These are phyloP conservation scores for Eupithecia dodoneata DNA, from an alignment of 2,888 invertebrate genomes.

Conservation along the genomic window DNA sequence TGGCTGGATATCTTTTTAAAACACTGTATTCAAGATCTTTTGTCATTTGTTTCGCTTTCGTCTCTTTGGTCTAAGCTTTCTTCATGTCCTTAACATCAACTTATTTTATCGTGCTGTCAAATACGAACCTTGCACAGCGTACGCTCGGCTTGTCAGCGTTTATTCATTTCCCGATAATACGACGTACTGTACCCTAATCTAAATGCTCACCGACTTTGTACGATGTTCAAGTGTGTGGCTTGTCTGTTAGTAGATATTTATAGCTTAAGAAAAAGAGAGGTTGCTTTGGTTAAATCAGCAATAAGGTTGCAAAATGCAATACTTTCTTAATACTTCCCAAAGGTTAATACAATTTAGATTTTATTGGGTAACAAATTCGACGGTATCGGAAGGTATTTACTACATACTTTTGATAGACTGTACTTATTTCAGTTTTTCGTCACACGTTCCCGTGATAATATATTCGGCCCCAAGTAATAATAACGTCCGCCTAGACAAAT, in stretches of 20 bases:
- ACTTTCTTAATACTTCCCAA: neutral
- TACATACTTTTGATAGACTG: too few relatives aligned
- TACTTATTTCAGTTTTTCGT: neutral
- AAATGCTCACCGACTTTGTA: slow-evolving; percentile 11
- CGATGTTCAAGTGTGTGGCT: slow-evolving; percentile 10
- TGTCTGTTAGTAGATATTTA: slow-evolving; percentile 8
- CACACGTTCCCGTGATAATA: neutral
- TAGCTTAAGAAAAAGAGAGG: neutral
- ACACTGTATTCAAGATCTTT: neutral
- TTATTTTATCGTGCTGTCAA: slow-evolving; percentile 1
- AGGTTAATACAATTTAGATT: too few relatives aligned
- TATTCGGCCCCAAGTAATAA: neutral
- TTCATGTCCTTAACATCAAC: neutral
- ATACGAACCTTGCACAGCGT: slow-evolving; percentile 30
- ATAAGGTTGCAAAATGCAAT: neutral
- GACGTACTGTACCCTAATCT: slow-evolving; percentile 26
- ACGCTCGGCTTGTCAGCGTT: slow-evolving; percentile 55
- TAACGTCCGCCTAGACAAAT: too few relatives aligned
- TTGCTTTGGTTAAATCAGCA: neutral
- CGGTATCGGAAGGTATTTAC: neutral
- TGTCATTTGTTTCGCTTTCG: neutral
- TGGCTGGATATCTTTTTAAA: neutral
- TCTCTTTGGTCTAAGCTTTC: neutral
- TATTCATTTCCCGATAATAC: slow-evolving; percentile 51
- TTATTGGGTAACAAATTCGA: neutral